Percentiles rank a stretch among this genome's conserved stretches.
Conservation (phyloP, 2,797 vertebrate species). For the Peromyscus aztecus region DNA sequence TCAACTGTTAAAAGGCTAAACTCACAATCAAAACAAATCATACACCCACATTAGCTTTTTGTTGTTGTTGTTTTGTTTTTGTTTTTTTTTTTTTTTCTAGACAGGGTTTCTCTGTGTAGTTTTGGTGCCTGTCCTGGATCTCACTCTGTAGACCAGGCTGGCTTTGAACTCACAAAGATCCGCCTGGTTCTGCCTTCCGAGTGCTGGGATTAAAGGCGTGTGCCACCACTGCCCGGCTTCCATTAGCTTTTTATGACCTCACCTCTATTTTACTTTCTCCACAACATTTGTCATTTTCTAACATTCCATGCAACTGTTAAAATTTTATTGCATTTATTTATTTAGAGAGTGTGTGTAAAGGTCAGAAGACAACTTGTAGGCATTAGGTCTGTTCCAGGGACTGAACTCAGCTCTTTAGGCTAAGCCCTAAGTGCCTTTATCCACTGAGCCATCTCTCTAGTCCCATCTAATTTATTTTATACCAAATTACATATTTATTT, state of each 20-base stretch:
- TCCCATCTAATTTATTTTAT: conserved; percentile 25
- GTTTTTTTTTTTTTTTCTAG: no score
- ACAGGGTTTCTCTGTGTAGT: no score
- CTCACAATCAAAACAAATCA: background rate
- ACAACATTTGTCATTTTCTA: background rate
- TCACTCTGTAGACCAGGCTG: no score
- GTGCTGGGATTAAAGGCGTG: no score
- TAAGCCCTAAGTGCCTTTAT: background rate
- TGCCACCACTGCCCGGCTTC: no score
- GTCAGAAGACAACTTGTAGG: background rate
- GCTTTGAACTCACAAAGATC: no score
- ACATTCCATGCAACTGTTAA: conserved; percentile 6
- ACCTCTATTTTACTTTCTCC: conserved; percentile 39
- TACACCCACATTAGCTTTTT: background rate
- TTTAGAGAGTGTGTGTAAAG: background rate
- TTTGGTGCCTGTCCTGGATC: no score
- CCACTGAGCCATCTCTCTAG: background rate
- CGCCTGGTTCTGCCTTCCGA: no score
- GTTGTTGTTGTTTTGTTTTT: no score
- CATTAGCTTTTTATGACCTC: background rate
- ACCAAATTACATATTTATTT: background rate
- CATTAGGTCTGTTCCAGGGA: background rate
- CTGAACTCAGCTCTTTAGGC: background rate
- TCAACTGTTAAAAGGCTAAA: background rate
- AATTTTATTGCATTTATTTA: background rate